These are phyloP conservation scores for Cheilosia pagana DNA, from an alignment of 2,888 invertebrate genomes.

Conservation along the genomic window DNA sequence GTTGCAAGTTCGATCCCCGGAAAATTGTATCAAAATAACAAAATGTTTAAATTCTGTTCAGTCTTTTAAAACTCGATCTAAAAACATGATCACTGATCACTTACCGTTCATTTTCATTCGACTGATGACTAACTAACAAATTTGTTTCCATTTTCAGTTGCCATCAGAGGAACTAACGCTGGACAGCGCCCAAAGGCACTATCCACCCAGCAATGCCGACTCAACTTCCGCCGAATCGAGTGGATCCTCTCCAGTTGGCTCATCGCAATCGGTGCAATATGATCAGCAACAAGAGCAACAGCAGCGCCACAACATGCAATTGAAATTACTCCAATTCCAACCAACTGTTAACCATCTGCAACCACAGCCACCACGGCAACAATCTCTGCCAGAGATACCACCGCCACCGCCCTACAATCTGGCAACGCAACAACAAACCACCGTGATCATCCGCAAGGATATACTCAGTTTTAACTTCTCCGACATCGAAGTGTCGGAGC, in stretches of 20 bases:
- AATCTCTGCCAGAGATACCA: slow-evolving; percentile 59
- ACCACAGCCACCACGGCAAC: slow-evolving; percentile 51
- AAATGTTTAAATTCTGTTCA: too few relatives aligned
- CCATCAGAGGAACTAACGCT: slow-evolving; percentile 50
- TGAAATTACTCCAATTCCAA: slow-evolving; percentile 68
- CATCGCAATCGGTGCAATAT: slow-evolving; percentile 53
- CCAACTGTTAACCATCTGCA: slow-evolving; percentile 50
- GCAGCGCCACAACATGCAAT: slow-evolving; percentile 58
- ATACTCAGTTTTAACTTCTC: slow-evolving; percentile 83
- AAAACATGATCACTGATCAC: too few relatives aligned
- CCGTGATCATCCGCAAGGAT: slow-evolving; percentile 83
- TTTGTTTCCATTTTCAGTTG: slow-evolving; percentile 42
- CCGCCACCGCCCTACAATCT: slow-evolving; percentile 71
- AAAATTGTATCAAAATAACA: too few relatives aligned
- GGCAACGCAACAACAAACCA: slow-evolving; percentile 78
- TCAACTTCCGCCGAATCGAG: slow-evolving; percentile 30
- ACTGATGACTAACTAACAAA: too few relatives aligned
- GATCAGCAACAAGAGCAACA: slow-evolving; percentile 49
- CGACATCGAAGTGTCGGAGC: slow-evolving; percentile 82
- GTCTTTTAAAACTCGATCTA: too few relatives aligned
- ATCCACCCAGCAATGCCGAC: slow-evolving; percentile 16
- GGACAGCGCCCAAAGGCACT: slow-evolving; percentile 44
- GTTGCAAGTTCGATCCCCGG: too few relatives aligned
- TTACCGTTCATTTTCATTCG: too few relatives aligned
- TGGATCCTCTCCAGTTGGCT: slow-evolving; percentile 29